Evolutionary conservation across 1,140 invertebrate genomes (phyloP), one percentile per base, ranked within the genome.

Genomic region (Macrosteles quadrilineatus): DNA sequence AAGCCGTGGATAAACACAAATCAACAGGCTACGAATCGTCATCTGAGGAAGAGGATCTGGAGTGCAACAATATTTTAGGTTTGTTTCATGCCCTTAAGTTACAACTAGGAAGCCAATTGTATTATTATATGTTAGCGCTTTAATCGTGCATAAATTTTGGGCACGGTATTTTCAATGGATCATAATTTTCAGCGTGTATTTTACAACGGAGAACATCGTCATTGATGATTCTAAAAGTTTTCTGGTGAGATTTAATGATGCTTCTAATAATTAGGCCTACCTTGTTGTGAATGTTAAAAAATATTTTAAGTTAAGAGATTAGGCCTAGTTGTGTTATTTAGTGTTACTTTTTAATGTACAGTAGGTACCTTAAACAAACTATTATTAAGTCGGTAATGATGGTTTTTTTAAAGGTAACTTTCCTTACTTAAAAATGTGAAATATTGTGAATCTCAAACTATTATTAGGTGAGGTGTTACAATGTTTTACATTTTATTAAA

Each of bases 1-100:
- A 84, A 53, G 81, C 86, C 1, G 87, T 87, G 32, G 80, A 86
- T 74, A 84, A 83, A 75, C 81, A 87, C 75, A 76, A 85, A n/a
- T 78, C 85, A 53, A 64, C 72, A 11, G 81, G 82, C 12, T 87
- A 86, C 71, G 80, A 83, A 31, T 84, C 84, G 29, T 85, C 84
- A 62, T 84, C 83, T 9, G 83, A 84, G 55, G 84, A 86, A 78
- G 85, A 86, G 36, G 83, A 85, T 67, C 68, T 85, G 27, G 81
- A 85, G 77, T 80, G 81, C 30, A 77, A 81, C 53, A 78, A 79
- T 72, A 81, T 86, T 70, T 78, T 85, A 53, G 81, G 84, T 85
- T 73, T 78, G n/a, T n/a, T n/a, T 65, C 30, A 25, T 31, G 29
- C 14, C 21, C 29, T 3, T 23, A 40, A 40, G 17, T 9, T 40